phyloP scores from a whole-genome alignment of 2,113 vertebrate species.

The Catagonus wagneri region DNA sequence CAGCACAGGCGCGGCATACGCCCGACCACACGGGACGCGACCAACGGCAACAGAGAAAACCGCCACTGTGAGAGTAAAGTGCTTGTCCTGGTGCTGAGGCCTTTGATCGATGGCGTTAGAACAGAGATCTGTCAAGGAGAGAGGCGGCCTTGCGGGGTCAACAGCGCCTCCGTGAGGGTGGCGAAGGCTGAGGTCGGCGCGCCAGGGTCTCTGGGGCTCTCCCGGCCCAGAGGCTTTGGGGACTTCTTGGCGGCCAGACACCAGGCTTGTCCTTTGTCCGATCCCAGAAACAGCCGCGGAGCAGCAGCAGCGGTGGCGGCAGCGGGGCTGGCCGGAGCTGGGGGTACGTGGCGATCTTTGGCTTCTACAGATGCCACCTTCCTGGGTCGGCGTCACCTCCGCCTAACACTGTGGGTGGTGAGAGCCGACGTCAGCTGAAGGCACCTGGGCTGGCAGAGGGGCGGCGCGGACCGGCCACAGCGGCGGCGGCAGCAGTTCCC shows the following conservation, averaged over 20 bases:
- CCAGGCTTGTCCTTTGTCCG: neutral
- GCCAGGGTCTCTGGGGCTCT: slow-evolving; percentile 47
- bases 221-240: slow-evolving; percentile 78
- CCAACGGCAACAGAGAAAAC: slow-evolving; percentile 81
- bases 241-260: slow-evolving; percentile 80
- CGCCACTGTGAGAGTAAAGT: slow-evolving; percentile 88
- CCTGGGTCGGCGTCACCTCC: neutral
- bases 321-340: too few relatives aligned
- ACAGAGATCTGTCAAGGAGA: slow-evolving; percentile 55
- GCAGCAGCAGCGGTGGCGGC: too few relatives aligned
- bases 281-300: neutral
- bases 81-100: slow-evolving; percentile 84
- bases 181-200: slow-evolving; percentile 71
- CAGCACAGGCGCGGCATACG: slow-evolving; percentile 52
- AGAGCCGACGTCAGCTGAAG: slow-evolving; percentile 82
- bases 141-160: neutral
- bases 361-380: slow-evolving; percentile 79
- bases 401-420: slow-evolving; percentile 80
- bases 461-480: neutral
- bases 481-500: neutral
- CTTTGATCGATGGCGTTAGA: slow-evolving; percentile 82
- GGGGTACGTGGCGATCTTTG: slow-evolving; percentile 85
- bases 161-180: slow-evolving; percentile 49
- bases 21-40: neutral
- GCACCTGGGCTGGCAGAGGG: slow-evolving; percentile 80